phyloP scores from a whole-genome alignment of 2,113 vertebrate species.

The Lepisosteus osseus region DNA sequence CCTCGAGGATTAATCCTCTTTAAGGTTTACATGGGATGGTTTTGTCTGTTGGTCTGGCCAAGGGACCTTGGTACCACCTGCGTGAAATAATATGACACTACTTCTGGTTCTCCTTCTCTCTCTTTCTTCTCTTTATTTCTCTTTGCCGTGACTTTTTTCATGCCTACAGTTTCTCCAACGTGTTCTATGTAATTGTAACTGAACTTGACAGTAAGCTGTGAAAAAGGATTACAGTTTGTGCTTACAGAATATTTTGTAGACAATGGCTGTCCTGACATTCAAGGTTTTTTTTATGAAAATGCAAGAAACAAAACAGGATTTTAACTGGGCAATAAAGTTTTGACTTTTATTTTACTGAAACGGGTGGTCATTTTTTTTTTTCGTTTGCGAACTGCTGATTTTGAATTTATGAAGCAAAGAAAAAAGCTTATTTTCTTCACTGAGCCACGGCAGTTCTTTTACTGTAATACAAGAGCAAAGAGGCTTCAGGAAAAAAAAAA shows the following conservation, averaged over 20 bases:
- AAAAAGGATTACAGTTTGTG: slow-evolving; percentile 74
- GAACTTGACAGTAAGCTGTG: slow-evolving; percentile 55
- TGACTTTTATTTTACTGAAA: too few relatives aligned
- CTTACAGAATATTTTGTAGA: slow-evolving; percentile 29
- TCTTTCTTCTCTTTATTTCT: slow-evolving; percentile 27
- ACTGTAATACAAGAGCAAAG: too few relatives aligned
- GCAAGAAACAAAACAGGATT: too few relatives aligned
- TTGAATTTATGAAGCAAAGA: too few relatives aligned
- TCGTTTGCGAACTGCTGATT: too few relatives aligned
- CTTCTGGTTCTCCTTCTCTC: slow-evolving; percentile 35
- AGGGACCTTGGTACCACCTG: slow-evolving; percentile 64
- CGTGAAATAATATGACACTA: slow-evolving; percentile 58
- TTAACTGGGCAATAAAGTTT: too few relatives aligned
- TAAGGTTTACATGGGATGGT: slow-evolving; percentile 79
- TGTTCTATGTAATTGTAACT: slow-evolving; percentile 63
- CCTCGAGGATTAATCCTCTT: slow-evolving; percentile 89
- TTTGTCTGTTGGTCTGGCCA: slow-evolving; percentile 74
- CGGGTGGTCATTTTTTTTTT: too few relatives aligned
- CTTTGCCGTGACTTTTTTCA: slow-evolving; percentile 32
- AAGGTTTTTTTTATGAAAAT: too few relatives aligned
- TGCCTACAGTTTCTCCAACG: slow-evolving; percentile 39
- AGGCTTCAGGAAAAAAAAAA: too few relatives aligned
- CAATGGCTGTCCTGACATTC: too few relatives aligned
- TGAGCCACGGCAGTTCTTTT: too few relatives aligned
- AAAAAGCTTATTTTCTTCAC: too few relatives aligned